Percentiles rank a stretch among this genome's conserved stretches.
Evolutionary conservation across 2,888 invertebrate species (phyloP).

Genomic region (Hypolimnas misippus): DNA sequence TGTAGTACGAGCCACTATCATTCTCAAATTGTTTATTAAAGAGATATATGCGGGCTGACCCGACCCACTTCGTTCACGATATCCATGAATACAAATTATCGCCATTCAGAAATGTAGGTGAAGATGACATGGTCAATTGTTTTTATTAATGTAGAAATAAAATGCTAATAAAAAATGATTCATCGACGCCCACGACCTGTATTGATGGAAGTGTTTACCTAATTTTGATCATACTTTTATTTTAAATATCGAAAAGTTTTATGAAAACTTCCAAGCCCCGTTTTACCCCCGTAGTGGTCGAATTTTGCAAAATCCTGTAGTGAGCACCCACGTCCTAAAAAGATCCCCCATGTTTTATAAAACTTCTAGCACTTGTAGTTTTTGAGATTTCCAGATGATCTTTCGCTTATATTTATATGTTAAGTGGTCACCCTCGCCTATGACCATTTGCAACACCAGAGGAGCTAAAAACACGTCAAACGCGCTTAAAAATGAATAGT

Average conservation of each 20-base stretch:
- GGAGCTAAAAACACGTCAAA: too few species aligned
- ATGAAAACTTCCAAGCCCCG: too few species aligned
- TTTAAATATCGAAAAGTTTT: background rate
- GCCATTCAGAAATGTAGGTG: constrained; percentile 37
- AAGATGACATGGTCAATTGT: constrained; percentile 26
- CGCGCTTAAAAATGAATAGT: too few species aligned
- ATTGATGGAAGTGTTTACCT: background rate
- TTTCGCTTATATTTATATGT: too few species aligned
- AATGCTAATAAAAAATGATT: constrained; percentile 12
- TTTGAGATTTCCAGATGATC: too few species aligned
- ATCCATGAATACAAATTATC: constrained; percentile 36
- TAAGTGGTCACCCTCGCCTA: too few species aligned
- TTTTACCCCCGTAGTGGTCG: too few species aligned
- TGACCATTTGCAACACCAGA: too few species aligned
- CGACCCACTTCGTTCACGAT: constrained; percentile 31
- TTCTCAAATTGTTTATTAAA: constrained; percentile 28
- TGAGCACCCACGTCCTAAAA: background rate
- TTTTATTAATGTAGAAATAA: constrained; percentile 18
- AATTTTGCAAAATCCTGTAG: too few species aligned
- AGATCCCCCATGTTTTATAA: background rate
- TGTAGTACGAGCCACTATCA: constrained; percentile 1
- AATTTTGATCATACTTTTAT: background rate
- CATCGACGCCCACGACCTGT: background rate
- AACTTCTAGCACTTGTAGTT: too few species aligned
- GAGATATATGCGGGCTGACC: constrained; percentile 25